Evolutionary conservation across 2,113 vertebrate species (phyloP).

Genomic region (Oncorhynchus keta): DNA sequence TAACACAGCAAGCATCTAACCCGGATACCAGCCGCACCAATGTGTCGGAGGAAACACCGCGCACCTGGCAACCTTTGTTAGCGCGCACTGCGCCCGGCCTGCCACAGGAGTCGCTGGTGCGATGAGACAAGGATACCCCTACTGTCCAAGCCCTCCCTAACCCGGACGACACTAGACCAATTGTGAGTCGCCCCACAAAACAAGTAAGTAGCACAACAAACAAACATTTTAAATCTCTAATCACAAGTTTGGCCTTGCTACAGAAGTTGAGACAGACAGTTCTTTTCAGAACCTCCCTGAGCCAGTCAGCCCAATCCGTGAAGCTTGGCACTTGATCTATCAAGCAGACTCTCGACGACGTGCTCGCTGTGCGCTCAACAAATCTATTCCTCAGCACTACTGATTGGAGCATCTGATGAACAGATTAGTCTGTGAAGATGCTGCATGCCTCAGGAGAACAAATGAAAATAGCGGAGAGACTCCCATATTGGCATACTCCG

Average conservation of each 20-base stretch:
- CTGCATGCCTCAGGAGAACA: background rate
- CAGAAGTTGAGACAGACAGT: background rate
- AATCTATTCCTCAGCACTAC: conserved; percentile 10
- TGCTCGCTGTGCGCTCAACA: background rate
- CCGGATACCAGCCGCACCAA: too few species aligned
- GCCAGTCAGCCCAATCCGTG: background rate
- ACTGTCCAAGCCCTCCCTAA: too few species aligned
- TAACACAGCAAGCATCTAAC: too few species aligned
- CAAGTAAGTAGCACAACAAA: background rate
- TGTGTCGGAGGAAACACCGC: too few species aligned
- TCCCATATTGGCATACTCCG: background rate
- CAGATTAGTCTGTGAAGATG: background rate
- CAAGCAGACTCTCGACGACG: background rate
- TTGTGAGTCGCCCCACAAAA: background rate
- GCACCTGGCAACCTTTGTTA: too few species aligned
- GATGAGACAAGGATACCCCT: too few species aligned
- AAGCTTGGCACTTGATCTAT: background rate
- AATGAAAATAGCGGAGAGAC: conserved; percentile 5
- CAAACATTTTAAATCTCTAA: background rate
- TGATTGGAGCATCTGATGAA: conserved; percentile 12
- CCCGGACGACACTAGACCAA: too few species aligned
- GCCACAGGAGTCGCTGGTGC: too few species aligned
- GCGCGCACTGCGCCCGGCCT: too few species aligned
- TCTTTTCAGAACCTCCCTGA: background rate
- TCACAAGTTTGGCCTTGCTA: background rate